Evolutionary conservation across 2,888 invertebrate genomes (phyloP), one percentile per base, ranked within the genome.

Genomic region (Xylota sylvarum): DNA sequence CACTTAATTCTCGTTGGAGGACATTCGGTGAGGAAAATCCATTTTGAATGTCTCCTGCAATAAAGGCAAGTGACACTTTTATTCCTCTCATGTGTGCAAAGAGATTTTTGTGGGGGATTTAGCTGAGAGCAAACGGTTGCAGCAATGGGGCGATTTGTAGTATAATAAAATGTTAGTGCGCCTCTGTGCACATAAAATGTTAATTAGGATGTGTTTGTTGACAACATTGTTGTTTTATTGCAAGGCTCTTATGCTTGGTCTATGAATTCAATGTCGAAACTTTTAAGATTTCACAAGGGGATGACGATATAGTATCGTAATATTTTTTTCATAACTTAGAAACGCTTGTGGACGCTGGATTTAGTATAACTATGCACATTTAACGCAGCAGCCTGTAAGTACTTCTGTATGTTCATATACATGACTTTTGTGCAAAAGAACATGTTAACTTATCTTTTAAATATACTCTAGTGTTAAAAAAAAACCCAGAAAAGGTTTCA

Each of bases 41-140:
- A 67, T 76, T 67, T 65, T 35, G 76, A 67, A 67, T 58, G 58
- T 50, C 58, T 10, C 7, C 48, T 48, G 67, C 67, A 67, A 77
- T 77, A 77, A 77, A 77, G 40, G 19, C 56, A 58, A 67, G 77
- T 50, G 77, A 48, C 67, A 77, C 67, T 50, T 77, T 77, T 50
- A 50, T 58, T 48, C 27, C 37, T 50, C 46, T 46, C 37, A 58
- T 77, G 58, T 40, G 67, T n/a, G 27, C 50, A 58, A 46, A 14
- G 46, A 30, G 17, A 50, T 58, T 67, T 77, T 46, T 17, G 27
- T 17, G 37, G 10, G 23, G 67, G 37, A 58, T 37, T 70, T 50
- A 30, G 67, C 37, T 58, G 56, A 27, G 17, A 19, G 30, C 10
- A 64, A 50, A 40, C 17, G 50, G 48, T 60, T 56, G 35, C 58